Base-by-base conservation (phyloP, 2,113 vertebrate species). In the Megalops atlanticus region DNA sequence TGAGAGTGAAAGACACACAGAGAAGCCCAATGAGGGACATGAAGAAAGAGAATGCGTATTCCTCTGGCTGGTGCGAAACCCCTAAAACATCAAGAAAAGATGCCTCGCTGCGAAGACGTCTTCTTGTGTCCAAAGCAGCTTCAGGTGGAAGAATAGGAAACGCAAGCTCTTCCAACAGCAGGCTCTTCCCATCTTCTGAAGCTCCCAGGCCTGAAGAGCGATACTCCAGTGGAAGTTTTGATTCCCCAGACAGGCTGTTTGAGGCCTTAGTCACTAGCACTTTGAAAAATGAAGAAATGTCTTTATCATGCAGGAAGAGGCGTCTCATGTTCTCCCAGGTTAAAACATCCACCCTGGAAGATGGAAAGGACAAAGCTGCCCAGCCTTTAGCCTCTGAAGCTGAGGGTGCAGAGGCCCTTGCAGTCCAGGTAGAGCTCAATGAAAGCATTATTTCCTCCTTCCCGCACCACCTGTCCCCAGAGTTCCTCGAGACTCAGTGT, bases 281-380 rank as follows among this genome's bases (percentile, higher is more conserved):
- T 85, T 93, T 95, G 89, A 94, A 93, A 88, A 41, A 77, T 3
- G 94, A 95, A 14, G 92, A 93, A 24, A 72, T 74, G n/a, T 80
- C 80, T n/a, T 83, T 91, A 0, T 93, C 88, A 16, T 90, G 91
- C 79, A 91, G 92, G 31, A 97, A 96, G 80, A 76, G 91, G 11
- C 95, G 96, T 36, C 88, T 95, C 69, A 86, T 93, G 40, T 99
- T 97, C 90, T 94, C 93, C 16, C 96, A 98, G 0, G 92, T 94
- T 31, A 95, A 96, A 82, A 96, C 95, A 58, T 99, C 98, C 39
- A 99, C 97, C 0, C 79, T 96, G 71, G 95, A 96, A 88, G 95
- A 97, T 68, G 93, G 93, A 64, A 93, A 93, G 86, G 81, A 87
- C 81, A 84, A 90, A 58, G 85, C 86, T 49, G 64, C 80, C 18